These are phyloP conservation scores for Pseudoatta argentina DNA, from an alignment of 1,140 invertebrate species.

Conservation along the genomic window DNA sequence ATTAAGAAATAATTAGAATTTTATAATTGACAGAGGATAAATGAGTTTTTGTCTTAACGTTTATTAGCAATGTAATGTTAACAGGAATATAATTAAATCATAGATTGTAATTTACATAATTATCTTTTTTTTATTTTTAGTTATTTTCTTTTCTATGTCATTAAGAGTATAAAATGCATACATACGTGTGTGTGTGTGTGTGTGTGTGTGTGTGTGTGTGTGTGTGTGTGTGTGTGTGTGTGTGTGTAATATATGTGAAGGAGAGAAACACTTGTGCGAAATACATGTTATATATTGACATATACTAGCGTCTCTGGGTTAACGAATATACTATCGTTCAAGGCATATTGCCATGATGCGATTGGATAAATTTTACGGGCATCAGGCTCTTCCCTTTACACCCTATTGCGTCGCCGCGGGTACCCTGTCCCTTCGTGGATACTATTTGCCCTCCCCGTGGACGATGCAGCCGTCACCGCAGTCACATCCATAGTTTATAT, in stretches of 20 bases:
- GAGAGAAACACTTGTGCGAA: neutral
- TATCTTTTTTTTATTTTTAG: neutral
- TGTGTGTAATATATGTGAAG: neutral
- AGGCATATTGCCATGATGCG: constrained; percentile 49
- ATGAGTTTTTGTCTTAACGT: neutral
- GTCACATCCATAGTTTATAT: constrained; percentile 76
- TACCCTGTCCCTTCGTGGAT: constrained; percentile 49
- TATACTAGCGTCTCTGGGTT: neutral
- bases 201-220: neutral
- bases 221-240: neutral
- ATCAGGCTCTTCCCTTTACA: constrained; percentile 67
- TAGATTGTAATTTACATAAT: neutral
- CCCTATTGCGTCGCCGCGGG: constrained; percentile 1
- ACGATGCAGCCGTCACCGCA: constrained; percentile 69
- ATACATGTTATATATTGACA: constrained; percentile 11
- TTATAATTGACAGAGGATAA: neutral
- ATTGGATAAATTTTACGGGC: constrained; percentile 72
- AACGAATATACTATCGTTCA: constrained; percentile 40
- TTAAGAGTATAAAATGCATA: neutral
- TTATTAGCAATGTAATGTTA: constrained; percentile 4
- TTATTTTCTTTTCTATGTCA: neutral
- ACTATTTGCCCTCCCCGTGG: constrained; percentile 58
- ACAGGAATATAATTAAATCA: neutral
- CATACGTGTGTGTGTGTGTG: neutral
- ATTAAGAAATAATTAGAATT: neutral